Percentiles rank a stretch among this genome's conserved stretches.
These are phyloP conservation scores for Brachionus manjavacas DNA, from an alignment of 1,140 invertebrate species.

Conservation along the genomic window DNA sequence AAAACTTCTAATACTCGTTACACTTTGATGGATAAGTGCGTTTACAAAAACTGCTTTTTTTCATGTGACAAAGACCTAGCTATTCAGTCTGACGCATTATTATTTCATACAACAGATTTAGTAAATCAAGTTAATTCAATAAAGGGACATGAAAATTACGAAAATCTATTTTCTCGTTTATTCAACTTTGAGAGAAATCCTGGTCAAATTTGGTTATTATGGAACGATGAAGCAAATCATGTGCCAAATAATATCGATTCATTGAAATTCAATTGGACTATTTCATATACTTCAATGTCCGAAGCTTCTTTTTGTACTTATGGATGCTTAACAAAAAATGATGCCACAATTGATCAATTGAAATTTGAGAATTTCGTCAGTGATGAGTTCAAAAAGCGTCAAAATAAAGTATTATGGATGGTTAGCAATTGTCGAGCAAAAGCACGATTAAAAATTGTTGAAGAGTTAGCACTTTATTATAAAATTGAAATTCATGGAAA, in stretches of 20 bases:
- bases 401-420: conserved; percentile 75
- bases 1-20: not conserved
- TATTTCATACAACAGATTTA: conserved; percentile 19
- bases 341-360: not conserved
- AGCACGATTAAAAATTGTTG: conserved; percentile 79
- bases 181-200: conserved; percentile 4
- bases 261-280: conserved; percentile 28
- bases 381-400: not conserved
- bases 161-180: not conserved
- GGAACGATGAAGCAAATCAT: conserved; percentile 28
- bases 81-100: not conserved
- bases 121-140: not conserved
- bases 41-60: conserved; percentile 36
- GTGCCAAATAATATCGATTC: not conserved
- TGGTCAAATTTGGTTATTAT: conserved; percentile 9
- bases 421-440: conserved; percentile 87
- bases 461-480: conserved; percentile 77
- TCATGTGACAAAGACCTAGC: not conserved
- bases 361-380: not conserved
- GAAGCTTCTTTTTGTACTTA: conserved; percentile 22
- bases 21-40: not conserved
- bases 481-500: conserved; percentile 84
- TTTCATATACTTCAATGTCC: not conserved
- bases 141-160: not conserved
- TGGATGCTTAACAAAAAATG: not conserved